A percentile compares a stretch with the other conserved stretches of the same genome.
These are phyloP conservation scores for Rhodeus uyekii DNA, from an alignment of 2,797 vertebrate species.

Conservation along the genomic window DNA sequence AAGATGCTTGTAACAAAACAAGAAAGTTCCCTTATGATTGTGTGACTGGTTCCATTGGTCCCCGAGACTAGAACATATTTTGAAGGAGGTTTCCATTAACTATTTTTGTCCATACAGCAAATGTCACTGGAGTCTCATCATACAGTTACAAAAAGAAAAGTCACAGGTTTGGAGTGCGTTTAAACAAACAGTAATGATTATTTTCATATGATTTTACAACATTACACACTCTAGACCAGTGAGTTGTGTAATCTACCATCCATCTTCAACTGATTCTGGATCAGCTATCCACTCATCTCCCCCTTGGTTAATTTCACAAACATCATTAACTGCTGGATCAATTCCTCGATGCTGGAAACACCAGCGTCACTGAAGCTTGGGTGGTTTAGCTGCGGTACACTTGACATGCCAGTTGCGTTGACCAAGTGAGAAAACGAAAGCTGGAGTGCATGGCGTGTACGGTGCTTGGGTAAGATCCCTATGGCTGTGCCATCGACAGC, in stretches of 20 bases:
- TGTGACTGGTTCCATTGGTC: background rate
- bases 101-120: background rate
- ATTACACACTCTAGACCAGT: background rate
- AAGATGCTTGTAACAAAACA: background rate
- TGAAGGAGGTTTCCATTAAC: background rate
- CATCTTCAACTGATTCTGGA: conserved; percentile 30
- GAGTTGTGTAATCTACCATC: background rate
- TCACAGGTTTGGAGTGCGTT: background rate
- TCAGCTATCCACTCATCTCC: conserved; percentile 8
- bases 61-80: background rate
- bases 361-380: conserved; percentile 23
- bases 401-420: conserved; percentile 76
- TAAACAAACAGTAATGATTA: background rate
- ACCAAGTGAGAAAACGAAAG: conserved; percentile 79
- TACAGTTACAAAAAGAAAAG: background rate
- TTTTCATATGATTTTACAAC: background rate
- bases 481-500: conserved; percentile 78
- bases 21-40: background rate
- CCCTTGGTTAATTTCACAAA: conserved; percentile 36
- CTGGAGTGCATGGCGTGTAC: conserved; percentile 71
- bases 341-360: conserved; percentile 28
- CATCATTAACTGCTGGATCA: conserved; percentile 48
- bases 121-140: background rate
- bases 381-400: conserved; percentile 69
- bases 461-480: conserved; percentile 74